Evolutionary conservation across 2,797 vertebrate species (phyloP).

Genomic region (Sebastes paucispinis): DNA sequence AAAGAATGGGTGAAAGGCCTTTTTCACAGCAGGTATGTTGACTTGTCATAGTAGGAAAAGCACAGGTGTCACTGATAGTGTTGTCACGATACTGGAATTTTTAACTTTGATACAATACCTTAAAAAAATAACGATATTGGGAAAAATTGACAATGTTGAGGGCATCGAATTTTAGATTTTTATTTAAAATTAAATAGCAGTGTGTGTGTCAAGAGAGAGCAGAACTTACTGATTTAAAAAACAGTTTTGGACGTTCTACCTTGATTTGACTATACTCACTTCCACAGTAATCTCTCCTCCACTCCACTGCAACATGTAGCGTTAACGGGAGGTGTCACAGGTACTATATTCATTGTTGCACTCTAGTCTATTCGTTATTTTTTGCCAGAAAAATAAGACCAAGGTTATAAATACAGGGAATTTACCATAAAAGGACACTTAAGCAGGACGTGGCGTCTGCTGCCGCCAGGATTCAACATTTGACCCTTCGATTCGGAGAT

Average conservation of each 20-base stretch:
- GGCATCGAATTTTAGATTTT: rapidly evolving
- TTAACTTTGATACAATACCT: no score
- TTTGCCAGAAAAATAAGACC: background rate
- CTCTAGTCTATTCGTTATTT: background rate
- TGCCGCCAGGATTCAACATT: background rate
- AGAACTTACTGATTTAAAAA: background rate
- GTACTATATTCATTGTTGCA: background rate
- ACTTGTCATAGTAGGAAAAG: no score
- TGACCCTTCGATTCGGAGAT: constrained; percentile 29
- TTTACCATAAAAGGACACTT: constrained; percentile 38
- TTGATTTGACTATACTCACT: background rate
- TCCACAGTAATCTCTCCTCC: background rate
- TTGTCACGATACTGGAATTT: no score
- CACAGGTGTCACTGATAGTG: no score
- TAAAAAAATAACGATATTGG: no score
- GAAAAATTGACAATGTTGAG: rapidly evolving
- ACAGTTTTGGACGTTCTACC: background rate
- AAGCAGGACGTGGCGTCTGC: background rate
- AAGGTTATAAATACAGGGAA: background rate
- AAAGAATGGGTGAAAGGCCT: no score
- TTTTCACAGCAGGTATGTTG: no score
- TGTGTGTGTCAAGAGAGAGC: no score
- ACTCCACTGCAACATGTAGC: background rate
- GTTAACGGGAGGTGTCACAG: background rate
- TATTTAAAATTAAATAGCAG: no score